Evolutionary conservation across 2,797 vertebrate species (phyloP), one percentile per base, ranked within the genome.

Genomic region (Lagocephalus sceleratus): DNA sequence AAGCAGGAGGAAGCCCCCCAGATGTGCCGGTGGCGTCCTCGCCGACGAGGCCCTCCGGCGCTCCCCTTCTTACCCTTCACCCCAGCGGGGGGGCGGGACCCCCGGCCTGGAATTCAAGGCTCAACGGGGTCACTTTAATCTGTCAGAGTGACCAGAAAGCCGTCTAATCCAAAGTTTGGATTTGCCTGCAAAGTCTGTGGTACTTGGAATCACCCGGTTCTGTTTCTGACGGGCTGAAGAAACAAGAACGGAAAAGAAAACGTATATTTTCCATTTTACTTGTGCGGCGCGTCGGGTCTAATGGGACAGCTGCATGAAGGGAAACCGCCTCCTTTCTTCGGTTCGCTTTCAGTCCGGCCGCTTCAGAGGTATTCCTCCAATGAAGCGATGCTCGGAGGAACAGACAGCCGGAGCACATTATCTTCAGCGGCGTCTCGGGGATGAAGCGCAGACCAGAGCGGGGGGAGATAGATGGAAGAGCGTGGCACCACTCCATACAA

Each of bases 401-500:
- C 16, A 66, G 46, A 51, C 44, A 65, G 55, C 16, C 21, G 47
- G 56, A 61, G 44, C 66, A 47, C 60, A 68, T 76, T 64, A 60
- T 57, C 54, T 73, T 67, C 60, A 60, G 62, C 51, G 17, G 57
- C 66, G 66, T 76, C 50, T 73, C 64, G 60, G 10, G 59, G 81
- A 84, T 74, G 56, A 63, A 73, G 76, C 66, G 60, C 80, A 81
- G 83, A 61, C 66, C 64, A 68, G 67, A 44, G 60, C 60, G 54
- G 44, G 55, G 47, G 58, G 66, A 11, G 17, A 75, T 74, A 61
- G 75, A 72, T 78, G 63, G 68, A 78, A 78, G 51, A 54, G 66
- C 65, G 74, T 85, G 77, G 79, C 80, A 51, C 47, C 11, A 68
- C 50, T 82, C 84, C 69, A 78, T 51, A 47, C 71, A 71, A 76